Percentiles rank a stretch among this genome's conserved stretches.
phyloP scores from a whole-genome alignment of 2,888 invertebrate species.

The Troides oblongomaculatus region DNA sequence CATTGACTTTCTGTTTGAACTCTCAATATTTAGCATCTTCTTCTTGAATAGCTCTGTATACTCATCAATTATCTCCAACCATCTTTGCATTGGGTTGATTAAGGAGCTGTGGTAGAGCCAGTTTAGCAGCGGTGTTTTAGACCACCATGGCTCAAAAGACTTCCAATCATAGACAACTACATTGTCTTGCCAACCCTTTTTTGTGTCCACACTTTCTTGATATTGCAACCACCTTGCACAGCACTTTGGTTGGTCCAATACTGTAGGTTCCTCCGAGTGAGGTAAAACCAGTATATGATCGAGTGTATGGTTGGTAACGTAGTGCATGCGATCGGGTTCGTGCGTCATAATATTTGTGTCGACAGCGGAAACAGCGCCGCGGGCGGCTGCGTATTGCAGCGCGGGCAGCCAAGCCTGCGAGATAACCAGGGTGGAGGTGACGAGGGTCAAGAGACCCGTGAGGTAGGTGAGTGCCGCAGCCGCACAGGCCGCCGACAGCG shows the following conservation, averaged over 20 bases:
- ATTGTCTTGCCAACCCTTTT: slow-evolving; percentile 45
- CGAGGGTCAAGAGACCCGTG: slow-evolving; percentile 40
- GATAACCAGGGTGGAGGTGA: slow-evolving; percentile 46
- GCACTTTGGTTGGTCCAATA: slow-evolving; percentile 43
- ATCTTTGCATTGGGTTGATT: slow-evolving; percentile 61
- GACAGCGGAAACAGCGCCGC: slow-evolving; percentile 23
- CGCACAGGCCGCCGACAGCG: slow-evolving; percentile 35
- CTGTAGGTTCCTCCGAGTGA: slow-evolving; percentile 34
- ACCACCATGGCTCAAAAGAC: slow-evolving; percentile 55
- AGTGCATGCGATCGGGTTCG: slow-evolving; percentile 24
- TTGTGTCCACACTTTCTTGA: slow-evolving; percentile 36
- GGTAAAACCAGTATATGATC: slow-evolving; percentile 38
- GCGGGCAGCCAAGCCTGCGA: slow-evolving; percentile 38
- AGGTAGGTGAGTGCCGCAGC: slow-evolving; percentile 41
- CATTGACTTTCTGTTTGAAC: background rate
- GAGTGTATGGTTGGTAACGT: slow-evolving; percentile 38
- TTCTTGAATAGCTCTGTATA: slow-evolving; percentile 44
- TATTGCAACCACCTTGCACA: slow-evolving; percentile 56
- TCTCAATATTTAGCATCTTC: slow-evolving; percentile 22
- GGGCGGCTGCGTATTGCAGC: slow-evolving; percentile 34
- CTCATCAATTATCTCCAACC: slow-evolving; percentile 58
- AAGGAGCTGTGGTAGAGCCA: slow-evolving; percentile 65
- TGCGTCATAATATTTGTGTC: slow-evolving; percentile 37
- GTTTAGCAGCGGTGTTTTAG: slow-evolving; percentile 50
- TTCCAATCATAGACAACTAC: slow-evolving; percentile 47